These are phyloP conservation scores for Bucorvus abyssinicus DNA, from an alignment of 2,797 vertebrate genomes.

Conservation along the genomic window DNA sequence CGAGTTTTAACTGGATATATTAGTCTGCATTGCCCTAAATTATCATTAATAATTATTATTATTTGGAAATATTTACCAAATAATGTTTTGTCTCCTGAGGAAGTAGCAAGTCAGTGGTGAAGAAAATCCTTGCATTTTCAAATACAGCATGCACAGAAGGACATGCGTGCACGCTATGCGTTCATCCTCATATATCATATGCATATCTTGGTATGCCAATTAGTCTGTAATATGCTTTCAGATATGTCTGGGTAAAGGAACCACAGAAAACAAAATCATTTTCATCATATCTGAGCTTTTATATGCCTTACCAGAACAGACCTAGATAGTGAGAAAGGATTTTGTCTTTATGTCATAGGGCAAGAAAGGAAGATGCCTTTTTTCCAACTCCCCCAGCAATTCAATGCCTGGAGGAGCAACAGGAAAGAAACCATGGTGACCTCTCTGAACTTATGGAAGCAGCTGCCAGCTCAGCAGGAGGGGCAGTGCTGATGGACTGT, in stretches of 20 bases:
- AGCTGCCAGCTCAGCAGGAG: slow-evolving; percentile 64
- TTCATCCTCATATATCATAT: background rate
- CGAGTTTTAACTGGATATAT: background rate
- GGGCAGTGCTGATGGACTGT: background rate
- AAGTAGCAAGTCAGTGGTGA: background rate
- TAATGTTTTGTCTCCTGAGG: background rate
- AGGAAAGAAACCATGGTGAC: slow-evolving; percentile 61
- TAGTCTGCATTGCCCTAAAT: background rate
- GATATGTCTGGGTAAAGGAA: background rate
- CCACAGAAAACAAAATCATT: background rate
- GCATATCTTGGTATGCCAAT: background rate
- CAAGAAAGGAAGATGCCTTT: slow-evolving; percentile 53
- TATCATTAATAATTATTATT: background rate
- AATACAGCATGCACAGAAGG: background rate
- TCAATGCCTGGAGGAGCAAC: slow-evolving; percentile 63
- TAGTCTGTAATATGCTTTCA: background rate
- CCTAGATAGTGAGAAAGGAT: background rate
- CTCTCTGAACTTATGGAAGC: slow-evolving; percentile 56
- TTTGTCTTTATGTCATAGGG: background rate
- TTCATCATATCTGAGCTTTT: background rate
- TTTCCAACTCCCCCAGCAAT: slow-evolving; percentile 7
- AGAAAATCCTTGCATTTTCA: background rate
- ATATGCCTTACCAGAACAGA: background rate
- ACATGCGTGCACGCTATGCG: background rate
- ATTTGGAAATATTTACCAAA: background rate